Percentiles rank a stretch among this genome's conserved stretches.
Conservation (phyloP, 2,797 vertebrate species). For the Ammospiza maritima region DNA sequence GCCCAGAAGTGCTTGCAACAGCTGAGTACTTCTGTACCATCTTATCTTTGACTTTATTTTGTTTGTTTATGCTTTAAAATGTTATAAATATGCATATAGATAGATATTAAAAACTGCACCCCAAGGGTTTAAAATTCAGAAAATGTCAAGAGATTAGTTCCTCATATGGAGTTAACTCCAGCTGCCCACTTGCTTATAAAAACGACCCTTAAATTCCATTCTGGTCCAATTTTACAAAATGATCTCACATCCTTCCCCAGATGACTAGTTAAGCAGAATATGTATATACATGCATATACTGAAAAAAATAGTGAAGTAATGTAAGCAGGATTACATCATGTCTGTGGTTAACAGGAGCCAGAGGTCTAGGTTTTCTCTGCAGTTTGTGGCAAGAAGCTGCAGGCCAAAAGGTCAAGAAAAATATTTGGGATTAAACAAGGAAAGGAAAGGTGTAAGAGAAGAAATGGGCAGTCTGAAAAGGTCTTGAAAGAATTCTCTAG, state of each 20-base stretch:
- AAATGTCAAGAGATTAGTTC: background rate
- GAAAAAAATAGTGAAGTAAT: slow-evolving; percentile 23
- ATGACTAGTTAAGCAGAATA: slow-evolving; percentile 53
- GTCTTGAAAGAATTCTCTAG: background rate
- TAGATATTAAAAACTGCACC: background rate
- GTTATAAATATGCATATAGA: background rate
- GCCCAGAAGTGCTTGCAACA: background rate
- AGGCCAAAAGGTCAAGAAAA: slow-evolving; percentile 46
- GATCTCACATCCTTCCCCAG: slow-evolving; percentile 43
- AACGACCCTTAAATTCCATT: slow-evolving; percentile 34
- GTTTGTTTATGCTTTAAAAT: slow-evolving; percentile 17
- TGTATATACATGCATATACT: background rate
- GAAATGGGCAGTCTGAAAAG: background rate
- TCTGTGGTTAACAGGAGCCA: slow-evolving; percentile 63
- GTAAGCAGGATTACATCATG: slow-evolving; percentile 47
- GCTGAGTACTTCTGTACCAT: background rate
- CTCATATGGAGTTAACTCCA: background rate
- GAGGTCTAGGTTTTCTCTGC: slow-evolving; percentile 20
- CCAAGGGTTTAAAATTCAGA: background rate
- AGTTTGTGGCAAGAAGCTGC: slow-evolving; percentile 29
- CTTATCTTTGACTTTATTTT: slow-evolving; percentile 30
- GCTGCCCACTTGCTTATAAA: slow-evolving; percentile 50
- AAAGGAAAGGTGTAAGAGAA: background rate
- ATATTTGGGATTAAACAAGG: slow-evolving; percentile 27
- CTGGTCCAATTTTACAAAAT: slow-evolving; percentile 12